Percentiles rank a stretch among this genome's conserved stretches.
These are phyloP conservation scores for Tympanuchus pallidicinctus DNA, from an alignment of 2,113 vertebrate species.

Conservation along the genomic window DNA sequence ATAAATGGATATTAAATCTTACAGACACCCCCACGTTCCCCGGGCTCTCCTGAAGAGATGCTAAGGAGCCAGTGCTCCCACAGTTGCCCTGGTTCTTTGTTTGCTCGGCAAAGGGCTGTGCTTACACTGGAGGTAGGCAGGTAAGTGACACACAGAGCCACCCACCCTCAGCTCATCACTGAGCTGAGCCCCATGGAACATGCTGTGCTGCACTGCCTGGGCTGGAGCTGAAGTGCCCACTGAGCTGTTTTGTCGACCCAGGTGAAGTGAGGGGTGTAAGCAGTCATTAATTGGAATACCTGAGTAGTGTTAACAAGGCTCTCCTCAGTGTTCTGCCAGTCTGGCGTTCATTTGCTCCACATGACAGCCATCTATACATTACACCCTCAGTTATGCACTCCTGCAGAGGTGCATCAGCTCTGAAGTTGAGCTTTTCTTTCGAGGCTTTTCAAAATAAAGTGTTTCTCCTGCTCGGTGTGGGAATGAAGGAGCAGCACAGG, in stretches of 20 bases:
- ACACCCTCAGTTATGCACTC: not conserved
- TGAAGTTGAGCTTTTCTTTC: conserved; percentile 59
- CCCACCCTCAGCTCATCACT: not conserved
- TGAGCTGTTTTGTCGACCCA: not conserved
- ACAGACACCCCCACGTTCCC: conserved; percentile 8
- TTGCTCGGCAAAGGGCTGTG: not conserved
- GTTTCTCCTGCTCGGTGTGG: conserved; percentile 44
- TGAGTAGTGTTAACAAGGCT: not conserved
- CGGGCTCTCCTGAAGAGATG: not conserved
- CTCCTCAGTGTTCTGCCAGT: not conserved
- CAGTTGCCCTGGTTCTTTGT: not conserved
- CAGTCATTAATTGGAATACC: not conserved
- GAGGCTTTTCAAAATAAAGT: not conserved
- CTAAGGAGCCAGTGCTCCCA: not conserved
- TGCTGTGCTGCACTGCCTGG: not conserved
- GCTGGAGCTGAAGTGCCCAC: not conserved
- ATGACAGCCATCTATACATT: not conserved
- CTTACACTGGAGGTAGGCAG: not conserved
- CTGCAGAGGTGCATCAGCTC: conserved; percentile 7
- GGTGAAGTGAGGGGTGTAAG: not conserved
- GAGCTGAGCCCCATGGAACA: not conserved
- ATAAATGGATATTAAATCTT: conserved; percentile 44
- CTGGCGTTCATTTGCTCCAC: not conserved
- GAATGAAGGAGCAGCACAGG: conserved; percentile 38
- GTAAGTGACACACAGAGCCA: not conserved